These are phyloP conservation scores for Pseudococcus viburni DNA, from an alignment of 2,888 invertebrate genomes.

Conservation along the genomic window DNA sequence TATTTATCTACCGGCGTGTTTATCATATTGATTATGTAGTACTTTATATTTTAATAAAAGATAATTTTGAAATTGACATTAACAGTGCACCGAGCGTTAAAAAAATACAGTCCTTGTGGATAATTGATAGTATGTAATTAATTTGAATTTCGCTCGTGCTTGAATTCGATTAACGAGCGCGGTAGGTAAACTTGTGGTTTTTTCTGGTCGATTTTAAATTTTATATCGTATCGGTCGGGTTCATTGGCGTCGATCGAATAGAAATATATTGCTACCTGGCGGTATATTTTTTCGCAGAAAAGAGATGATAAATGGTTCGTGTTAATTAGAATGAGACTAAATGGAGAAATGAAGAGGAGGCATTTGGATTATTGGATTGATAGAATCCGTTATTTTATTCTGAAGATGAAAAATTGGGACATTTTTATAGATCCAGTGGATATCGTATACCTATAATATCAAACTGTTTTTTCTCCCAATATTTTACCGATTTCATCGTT, in stretches of 20 bases:
- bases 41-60: neutral
- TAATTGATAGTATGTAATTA: constrained; percentile 34
- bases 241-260: constrained; percentile 14
- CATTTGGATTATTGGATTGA: neutral
- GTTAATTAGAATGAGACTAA: neutral
- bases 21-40: neutral
- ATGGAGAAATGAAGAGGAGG: neutral
- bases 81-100: neutral
- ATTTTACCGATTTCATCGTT: neutral
- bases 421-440: constrained; percentile 1
- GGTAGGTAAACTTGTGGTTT: neutral
- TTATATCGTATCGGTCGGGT: neutral
- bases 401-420: neutral
- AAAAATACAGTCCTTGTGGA: neutral
- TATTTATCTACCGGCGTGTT: neutral
- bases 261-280: neutral
- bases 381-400: neutral
- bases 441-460: neutral
- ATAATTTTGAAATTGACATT: constrained; percentile 19
- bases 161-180: constrained; percentile 29
- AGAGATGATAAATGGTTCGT: neutral
- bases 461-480: neutral
- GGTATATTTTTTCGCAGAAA: neutral
- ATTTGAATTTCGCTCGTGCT: constrained; percentile 23
- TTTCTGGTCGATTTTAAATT: neutral